phyloP scores from a whole-genome alignment of 1,140 invertebrate genomes.

The Tenebrio molitor region DNA sequence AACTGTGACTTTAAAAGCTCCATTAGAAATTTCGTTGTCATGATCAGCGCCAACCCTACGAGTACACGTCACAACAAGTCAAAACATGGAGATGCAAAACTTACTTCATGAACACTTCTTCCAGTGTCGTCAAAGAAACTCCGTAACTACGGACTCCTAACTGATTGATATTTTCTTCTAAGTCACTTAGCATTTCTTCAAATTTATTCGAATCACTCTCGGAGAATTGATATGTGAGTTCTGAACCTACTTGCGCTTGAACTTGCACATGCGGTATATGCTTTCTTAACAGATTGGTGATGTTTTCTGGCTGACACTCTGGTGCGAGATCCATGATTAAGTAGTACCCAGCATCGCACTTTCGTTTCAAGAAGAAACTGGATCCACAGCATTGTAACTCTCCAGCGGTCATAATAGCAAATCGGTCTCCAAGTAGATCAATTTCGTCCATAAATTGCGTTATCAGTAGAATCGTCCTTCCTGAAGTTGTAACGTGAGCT shows the following conservation, averaged over 20 bases:
- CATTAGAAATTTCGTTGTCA: constrained; percentile 18
- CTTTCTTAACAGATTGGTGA: constrained; percentile 48
- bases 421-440: constrained; percentile 92
- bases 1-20: constrained; percentile 7
- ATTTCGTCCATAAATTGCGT: constrained; percentile 99
- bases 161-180: constrained; percentile 75
- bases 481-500: no score
- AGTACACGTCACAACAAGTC: constrained; percentile 7
- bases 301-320: constrained; percentile 67
- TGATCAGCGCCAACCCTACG: constrained; percentile 67
- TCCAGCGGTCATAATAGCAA: constrained; percentile 89
- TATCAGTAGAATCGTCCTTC: constrained; percentile 83
- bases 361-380: constrained; percentile 89
- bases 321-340: constrained; percentile 68
- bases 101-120: constrained; percentile 92
- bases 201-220: constrained; percentile 66
- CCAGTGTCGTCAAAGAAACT: constrained; percentile 86
- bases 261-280: constrained; percentile 54
- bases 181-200: constrained; percentile 75
- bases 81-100: constrained; percentile 50
- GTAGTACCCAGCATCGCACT: constrained; percentile 81
- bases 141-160: constrained; percentile 77
- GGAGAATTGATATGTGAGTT: constrained; percentile 52
- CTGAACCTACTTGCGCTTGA: constrained; percentile 52
- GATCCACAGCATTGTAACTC: constrained; percentile 85